phyloP scores from a whole-genome alignment of 2,888 invertebrate species.

The Amiota minor region DNA sequence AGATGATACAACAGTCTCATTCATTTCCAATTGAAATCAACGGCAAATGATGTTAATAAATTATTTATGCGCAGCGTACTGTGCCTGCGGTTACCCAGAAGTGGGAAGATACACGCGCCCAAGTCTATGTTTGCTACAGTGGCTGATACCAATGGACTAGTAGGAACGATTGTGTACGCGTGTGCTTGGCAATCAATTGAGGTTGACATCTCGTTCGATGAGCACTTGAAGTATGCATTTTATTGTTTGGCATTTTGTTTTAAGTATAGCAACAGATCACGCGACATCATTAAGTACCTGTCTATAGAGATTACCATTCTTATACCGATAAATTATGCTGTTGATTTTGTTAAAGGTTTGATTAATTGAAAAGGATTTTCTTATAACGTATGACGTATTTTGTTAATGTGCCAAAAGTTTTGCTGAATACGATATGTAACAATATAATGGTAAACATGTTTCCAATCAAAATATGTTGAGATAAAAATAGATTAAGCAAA shows the following conservation, averaged over 20 bases:
- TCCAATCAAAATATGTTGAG: too few relatives aligned
- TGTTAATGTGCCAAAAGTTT: too few relatives aligned
- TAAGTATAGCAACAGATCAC: slow-evolving; percentile 33
- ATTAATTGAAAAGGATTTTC: slow-evolving; percentile 64
- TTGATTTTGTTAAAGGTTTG: slow-evolving; percentile 44
- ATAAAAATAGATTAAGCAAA: too few relatives aligned
- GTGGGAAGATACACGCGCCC: slow-evolving; percentile 4
- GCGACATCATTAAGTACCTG: slow-evolving; percentile 50
- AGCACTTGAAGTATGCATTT: slow-evolving; percentile 29
- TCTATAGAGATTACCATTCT: slow-evolving; percentile 39
- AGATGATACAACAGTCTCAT: slow-evolving; percentile 18
- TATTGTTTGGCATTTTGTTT: slow-evolving; percentile 2
- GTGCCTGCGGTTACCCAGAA: background rate
- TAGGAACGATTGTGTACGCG: background rate
- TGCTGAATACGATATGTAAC: too few relatives aligned
- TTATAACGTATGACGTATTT: slow-evolving; percentile 38
- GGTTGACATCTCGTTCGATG: slow-evolving; percentile 52
- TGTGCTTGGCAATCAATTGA: slow-evolving; percentile 54
- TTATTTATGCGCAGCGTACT: slow-evolving; percentile 52
- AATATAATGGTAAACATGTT: too few relatives aligned
- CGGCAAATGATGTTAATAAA: slow-evolving; percentile 52
- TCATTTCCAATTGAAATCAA: slow-evolving; percentile 61
- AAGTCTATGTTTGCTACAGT: background rate
- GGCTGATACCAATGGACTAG: too few relatives aligned
- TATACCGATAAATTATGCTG: background rate